These are phyloP conservation scores for Temnothorax ravouxi DNA, from an alignment of 2,888 invertebrate species.

Conservation along the genomic window DNA sequence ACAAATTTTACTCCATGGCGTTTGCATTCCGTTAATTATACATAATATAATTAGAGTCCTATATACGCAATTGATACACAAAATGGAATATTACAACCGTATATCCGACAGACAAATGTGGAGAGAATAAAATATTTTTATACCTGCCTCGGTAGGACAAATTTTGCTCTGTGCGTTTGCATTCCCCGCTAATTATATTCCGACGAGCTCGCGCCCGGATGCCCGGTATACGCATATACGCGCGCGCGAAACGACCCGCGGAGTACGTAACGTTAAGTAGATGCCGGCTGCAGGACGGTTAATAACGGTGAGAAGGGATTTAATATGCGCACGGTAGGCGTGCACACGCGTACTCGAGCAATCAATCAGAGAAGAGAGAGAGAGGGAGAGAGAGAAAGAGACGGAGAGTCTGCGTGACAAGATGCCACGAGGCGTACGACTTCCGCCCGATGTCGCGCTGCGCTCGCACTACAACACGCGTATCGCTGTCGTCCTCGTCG, in stretches of 20 bases:
- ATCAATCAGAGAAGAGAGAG: slow-evolving; percentile 72
- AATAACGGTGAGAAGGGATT: slow-evolving; percentile 78
- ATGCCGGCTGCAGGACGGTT: slow-evolving; percentile 64
- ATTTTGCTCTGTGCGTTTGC: not conserved
- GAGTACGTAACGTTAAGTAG: slow-evolving; percentile 65
- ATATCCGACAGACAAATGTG: not conserved
- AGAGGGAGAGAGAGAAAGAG: not conserved
- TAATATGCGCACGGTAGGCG: slow-evolving; percentile 75
- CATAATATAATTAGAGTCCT: not conserved
- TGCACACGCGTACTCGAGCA: slow-evolving; percentile 71
- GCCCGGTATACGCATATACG: not conserved
- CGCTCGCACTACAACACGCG: slow-evolving; percentile 25
- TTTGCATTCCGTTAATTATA: slow-evolving; percentile 13
- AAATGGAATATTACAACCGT: not conserved
- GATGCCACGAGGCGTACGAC: slow-evolving; percentile 55
- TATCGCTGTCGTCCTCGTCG: slow-evolving; percentile 59
- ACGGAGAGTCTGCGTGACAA: slow-evolving; percentile 26
- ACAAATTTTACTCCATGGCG: not conserved
- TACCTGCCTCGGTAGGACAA: not conserved
- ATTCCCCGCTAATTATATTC: slow-evolving; percentile 59
- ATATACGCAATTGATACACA: not conserved
- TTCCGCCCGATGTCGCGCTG: slow-evolving; percentile 46
- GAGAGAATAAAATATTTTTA: not conserved
- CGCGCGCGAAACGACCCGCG: slow-evolving; percentile 39
- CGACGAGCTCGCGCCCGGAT: slow-evolving; percentile 38